phyloP scores from a whole-genome alignment of 2,888 invertebrate species.

The Rotaria socialis region DNA sequence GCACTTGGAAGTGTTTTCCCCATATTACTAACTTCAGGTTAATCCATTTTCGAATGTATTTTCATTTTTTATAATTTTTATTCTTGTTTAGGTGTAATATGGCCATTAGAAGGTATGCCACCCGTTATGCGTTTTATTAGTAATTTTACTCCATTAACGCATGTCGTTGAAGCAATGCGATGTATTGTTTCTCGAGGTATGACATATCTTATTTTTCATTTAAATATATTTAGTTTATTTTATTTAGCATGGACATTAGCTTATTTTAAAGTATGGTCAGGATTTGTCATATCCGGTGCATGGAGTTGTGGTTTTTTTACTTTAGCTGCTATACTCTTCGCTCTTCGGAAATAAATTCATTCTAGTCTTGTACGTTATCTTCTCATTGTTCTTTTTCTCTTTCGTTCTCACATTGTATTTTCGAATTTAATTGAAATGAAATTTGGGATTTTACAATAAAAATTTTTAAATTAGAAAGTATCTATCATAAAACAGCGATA shows the following conservation, averaged over 20 bases:
- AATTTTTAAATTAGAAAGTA: too few species aligned
- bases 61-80: not conserved
- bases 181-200: conserved; percentile 61
- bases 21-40: conserved; percentile 75
- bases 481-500: too few species aligned
- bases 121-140: conserved; percentile 72
- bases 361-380: too few species aligned
- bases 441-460: too few species aligned
- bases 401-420: too few species aligned
- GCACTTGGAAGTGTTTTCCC: conserved; percentile 91
- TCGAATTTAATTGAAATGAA: too few species aligned
- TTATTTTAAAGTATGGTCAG: conserved; percentile 44
- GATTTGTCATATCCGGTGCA: conserved; percentile 37
- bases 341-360: not conserved
- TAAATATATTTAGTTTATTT: not conserved
- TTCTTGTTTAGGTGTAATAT: conserved; percentile 73
- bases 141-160: conserved; percentile 72
- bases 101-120: conserved; percentile 94
- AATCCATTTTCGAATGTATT: conserved; percentile 52
- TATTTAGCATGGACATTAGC: conserved; percentile 40
- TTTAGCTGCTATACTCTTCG: conserved; percentile 42
- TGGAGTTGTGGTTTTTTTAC: conserved; percentile 44
- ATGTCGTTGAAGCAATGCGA: conserved; percentile 72
- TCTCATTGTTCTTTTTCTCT: too few species aligned
- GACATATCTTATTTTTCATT: not conserved